These are phyloP conservation scores for Gila orcuttii DNA, from an alignment of 2,113 vertebrate species.

Conservation along the genomic window DNA sequence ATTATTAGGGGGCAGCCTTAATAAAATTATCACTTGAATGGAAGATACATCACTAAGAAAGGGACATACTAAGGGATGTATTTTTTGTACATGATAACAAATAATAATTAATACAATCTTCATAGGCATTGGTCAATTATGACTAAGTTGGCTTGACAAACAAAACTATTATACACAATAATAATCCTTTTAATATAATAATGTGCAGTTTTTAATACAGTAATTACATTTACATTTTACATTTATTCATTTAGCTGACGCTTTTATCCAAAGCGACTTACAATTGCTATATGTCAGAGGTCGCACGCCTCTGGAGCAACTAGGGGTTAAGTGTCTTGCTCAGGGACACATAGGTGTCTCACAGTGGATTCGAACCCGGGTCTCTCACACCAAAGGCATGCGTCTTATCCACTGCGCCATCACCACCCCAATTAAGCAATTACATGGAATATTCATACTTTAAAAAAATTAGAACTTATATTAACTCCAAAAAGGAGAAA, in stretches of 20 bases:
- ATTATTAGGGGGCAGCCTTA: too few species aligned
- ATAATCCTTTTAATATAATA: neutral
- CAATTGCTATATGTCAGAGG: too few species aligned
- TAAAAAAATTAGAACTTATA: neutral
- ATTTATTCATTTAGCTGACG: too few species aligned
- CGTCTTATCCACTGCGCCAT: too few species aligned
- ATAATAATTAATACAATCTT: neutral
- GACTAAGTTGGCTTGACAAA: neutral
- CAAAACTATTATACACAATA: neutral
- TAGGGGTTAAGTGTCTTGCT: too few species aligned
- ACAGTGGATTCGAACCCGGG: too few species aligned
- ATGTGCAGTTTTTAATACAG: neutral
- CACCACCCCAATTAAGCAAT: neutral
- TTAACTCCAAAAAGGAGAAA: neutral
- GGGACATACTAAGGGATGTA: neutral
- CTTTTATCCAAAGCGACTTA: too few species aligned
- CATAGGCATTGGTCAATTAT: neutral
- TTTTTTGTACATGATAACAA: neutral
- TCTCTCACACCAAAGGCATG: too few species aligned
- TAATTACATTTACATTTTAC: too few species aligned
- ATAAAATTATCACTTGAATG: too few species aligned
- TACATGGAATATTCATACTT: neutral
- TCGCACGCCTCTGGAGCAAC: too few species aligned
- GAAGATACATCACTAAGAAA: neutral
- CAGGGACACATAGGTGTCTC: too few species aligned